These are phyloP conservation scores for Acrobasis repandana DNA, from an alignment of 2,888 invertebrate genomes.

Conservation along the genomic window DNA sequence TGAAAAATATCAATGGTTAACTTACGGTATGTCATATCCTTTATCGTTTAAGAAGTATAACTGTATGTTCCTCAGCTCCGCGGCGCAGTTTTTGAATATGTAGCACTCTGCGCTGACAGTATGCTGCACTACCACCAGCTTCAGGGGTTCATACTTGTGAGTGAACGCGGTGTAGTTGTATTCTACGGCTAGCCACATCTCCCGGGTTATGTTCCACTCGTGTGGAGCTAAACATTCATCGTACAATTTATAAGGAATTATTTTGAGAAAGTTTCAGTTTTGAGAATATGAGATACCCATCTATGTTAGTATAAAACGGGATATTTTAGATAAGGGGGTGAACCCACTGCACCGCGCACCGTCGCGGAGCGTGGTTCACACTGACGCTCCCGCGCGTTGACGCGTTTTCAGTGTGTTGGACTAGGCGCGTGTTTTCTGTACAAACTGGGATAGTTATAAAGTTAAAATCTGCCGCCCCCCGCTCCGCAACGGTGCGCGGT, in stretches of 20 bases:
- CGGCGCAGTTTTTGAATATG: conserved; percentile 55
- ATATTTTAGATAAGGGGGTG: too few species aligned
- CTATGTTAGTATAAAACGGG: too few species aligned
- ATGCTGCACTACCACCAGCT: conserved; percentile 64
- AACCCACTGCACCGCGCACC: too few species aligned
- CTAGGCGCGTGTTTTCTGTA: too few species aligned
- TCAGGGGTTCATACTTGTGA: conserved; percentile 49
- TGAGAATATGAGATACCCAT: too few species aligned
- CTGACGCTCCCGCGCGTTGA: too few species aligned
- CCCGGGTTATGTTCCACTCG: conserved; percentile 64
- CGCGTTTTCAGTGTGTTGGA: too few species aligned
- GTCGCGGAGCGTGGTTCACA: too few species aligned
- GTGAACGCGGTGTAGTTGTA: conserved; percentile 34
- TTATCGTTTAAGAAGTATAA: conserved; percentile 37
- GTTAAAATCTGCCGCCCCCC: too few species aligned
- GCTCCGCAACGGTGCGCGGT: too few species aligned
- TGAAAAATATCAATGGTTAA: conserved; percentile 14
- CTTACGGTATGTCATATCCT: conserved; percentile 54
- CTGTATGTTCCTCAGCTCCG: conserved; percentile 59
- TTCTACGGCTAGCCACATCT: conserved; percentile 60
- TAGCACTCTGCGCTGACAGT: conserved; percentile 57
- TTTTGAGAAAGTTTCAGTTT: background rate
- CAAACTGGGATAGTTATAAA: too few species aligned
- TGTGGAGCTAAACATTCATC: conserved; percentile 52
- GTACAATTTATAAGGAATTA: background rate